Base-by-base conservation (phyloP, 2,797 vertebrate species). In the Macropus fuliginosus region DNA sequence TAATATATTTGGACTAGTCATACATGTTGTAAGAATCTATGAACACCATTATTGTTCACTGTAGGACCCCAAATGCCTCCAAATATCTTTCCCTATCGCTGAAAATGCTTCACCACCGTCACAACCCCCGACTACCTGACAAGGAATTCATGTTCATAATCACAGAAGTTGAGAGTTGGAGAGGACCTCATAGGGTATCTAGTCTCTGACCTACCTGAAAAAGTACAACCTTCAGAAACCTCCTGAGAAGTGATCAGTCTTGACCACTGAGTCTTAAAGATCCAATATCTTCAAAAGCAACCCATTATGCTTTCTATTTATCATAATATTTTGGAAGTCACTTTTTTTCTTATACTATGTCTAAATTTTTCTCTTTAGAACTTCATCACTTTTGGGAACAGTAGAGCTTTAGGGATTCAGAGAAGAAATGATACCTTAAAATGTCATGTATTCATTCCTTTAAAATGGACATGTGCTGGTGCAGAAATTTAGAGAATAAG, bases 181-280 rank as follows among this genome's bases (percentile, higher is more conserved):
- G n/a, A 18, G 4, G 13, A n/a, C 34, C 16, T n/a, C 34, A 2
- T n/a, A 1, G 10, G 34, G 14, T 0, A 66, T 66, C 16, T 21
- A 18, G 4, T 74, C 6, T 18, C n/a, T 40, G 6, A n/a, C 6
- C n/a, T 40, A 74, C 4, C 0, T 9, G 18, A 74, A n/a, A 66
- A 74, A 74, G 56, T 74, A n/a, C 1, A 74, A 9, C 18, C n/a
- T 74, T 74, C 66, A 40, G n/a, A 74, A 74, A 74, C 6, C 4
- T 74, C 6, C n/a, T 74, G n/a, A 74, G 18, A 40, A 74, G 8
- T 40, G 34, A 16, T n/a, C 14, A 74, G 5, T 74, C 34, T 74
- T 40, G n/a, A 74, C n/a, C 8, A 40, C n/a, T 66, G 34, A 0
- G 5, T 74, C 34, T 74, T 74, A 40, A 74, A 8, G 16, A 74